phyloP scores from a whole-genome alignment of 2,797 vertebrate genomes.

The Liparis tanakae region DNA sequence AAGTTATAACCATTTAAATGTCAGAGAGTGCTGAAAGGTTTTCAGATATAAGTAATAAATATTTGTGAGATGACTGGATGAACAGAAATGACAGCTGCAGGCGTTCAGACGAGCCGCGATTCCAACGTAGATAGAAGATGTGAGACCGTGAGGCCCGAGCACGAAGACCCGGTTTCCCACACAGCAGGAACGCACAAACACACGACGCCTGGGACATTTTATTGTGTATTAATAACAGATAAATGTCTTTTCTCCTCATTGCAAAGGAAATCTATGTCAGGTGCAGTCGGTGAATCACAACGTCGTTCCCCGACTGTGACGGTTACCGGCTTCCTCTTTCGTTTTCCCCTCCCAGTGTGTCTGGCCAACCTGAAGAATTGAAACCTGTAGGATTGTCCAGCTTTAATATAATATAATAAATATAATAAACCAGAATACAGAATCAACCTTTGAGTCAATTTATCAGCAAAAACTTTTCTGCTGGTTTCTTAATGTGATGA shows the following conservation, averaged over 20 bases:
- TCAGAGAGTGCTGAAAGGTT: not conserved
- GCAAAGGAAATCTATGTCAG: not conserved
- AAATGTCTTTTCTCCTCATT: conserved; percentile 10
- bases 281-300: not conserved
- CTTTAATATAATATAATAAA: not conserved
- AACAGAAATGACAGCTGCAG: not conserved
- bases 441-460: conserved; percentile 1
- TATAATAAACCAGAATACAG: not conserved
- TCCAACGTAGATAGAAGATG: not conserved
- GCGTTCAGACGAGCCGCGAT: too few relatives aligned
- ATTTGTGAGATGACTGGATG: not conserved
- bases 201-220: not conserved
- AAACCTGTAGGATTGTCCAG: not conserved
- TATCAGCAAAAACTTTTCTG: not conserved
- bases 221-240: conserved; percentile 7
- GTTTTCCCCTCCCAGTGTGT: not conserved
- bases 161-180: not conserved
- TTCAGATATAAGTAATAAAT: conserved; percentile 5
- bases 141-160: not conserved
- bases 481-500: conserved; percentile 1
- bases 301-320: not conserved
- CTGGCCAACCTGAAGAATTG: not conserved
- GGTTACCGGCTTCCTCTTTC: conserved; percentile 1
- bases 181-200: not conserved
- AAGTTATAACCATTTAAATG: not conserved